Conservation (phyloP, 2,113 vertebrate genomes). For the Nipponia nippon region DNA sequence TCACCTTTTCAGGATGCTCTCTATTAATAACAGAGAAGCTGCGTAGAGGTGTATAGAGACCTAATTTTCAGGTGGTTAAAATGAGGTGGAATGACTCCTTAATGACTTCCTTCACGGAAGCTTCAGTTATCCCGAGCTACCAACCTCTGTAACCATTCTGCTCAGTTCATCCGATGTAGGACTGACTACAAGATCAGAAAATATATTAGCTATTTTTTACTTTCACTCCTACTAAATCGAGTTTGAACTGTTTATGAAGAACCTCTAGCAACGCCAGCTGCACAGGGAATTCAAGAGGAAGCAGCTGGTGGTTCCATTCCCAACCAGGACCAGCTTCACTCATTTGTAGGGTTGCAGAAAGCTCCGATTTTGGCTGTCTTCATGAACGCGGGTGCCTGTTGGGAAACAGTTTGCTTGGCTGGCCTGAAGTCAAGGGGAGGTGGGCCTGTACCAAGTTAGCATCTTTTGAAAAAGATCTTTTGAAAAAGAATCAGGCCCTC, state of each 20-base stretch:
- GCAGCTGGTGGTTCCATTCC: neutral
- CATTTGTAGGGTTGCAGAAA: neutral
- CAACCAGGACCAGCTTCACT: neutral
- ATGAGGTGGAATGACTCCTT: neutral
- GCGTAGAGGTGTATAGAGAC: neutral
- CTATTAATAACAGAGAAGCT: neutral
- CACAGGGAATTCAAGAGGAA: neutral
- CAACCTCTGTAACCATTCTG: neutral
- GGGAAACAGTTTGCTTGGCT: neutral
- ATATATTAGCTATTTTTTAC: neutral
- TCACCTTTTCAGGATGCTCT: neutral
- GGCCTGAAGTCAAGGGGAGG: neutral
- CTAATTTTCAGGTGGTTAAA: neutral
- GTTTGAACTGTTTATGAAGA: neutral
- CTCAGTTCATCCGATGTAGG: rapidly evolving
- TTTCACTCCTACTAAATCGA: neutral
- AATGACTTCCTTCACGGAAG: neutral
- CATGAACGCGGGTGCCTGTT: neutral
- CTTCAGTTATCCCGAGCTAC: neutral
- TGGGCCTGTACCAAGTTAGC: neutral
- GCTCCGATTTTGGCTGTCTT: neutral
- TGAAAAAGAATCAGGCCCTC: neutral
- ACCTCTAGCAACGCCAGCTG: neutral
- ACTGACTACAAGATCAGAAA: neutral
- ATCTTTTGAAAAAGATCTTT: neutral